A percentile compares a stretch with the other conserved stretches of the same genome.
Conservation (phyloP, 2,888 invertebrate genomes). For the Heliothis peltigera region DNA sequence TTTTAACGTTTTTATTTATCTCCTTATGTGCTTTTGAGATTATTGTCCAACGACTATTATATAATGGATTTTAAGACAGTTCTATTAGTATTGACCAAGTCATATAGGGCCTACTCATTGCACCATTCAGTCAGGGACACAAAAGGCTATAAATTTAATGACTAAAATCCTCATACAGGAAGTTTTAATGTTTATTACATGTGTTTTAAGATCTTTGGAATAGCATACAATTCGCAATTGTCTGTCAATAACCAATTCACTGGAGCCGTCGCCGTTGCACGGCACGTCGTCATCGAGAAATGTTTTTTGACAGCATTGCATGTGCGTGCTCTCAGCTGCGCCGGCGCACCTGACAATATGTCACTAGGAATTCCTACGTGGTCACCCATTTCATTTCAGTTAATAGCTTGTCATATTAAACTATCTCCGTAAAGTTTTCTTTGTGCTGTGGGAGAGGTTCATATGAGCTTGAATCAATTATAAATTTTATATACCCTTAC, state of each 20-base stretch:
- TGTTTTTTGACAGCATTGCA: constrained; percentile 55
- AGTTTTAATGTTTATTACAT: constrained; percentile 32
- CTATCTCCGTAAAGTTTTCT: constrained; percentile 65
- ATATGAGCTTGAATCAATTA: constrained; percentile 76
- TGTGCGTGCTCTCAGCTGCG: constrained; percentile 62
- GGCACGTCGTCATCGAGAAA: constrained; percentile 39
- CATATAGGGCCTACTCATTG: neutral
- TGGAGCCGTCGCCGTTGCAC: constrained; percentile 45
- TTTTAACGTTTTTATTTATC: too few species aligned
- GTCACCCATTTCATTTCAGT: constrained; percentile 78
- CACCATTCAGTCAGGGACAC: constrained; percentile 4
- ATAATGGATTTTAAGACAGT: neutral
- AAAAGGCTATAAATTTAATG: constrained; percentile 11
- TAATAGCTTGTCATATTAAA: constrained; percentile 80
- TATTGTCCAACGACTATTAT: too few species aligned
- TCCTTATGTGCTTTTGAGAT: too few species aligned
- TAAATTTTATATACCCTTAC: constrained; percentile 71
- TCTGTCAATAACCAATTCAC: constrained; percentile 60
- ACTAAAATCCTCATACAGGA: constrained; percentile 27
- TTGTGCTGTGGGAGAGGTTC: constrained; percentile 69
- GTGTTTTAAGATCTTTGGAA: constrained; percentile 44
- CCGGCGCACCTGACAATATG: constrained; percentile 58
- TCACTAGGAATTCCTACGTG: constrained; percentile 75
- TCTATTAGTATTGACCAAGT: neutral
- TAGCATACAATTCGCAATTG: constrained; percentile 47